Base-by-base conservation (phyloP, 2,888 invertebrate species). In the Pristionchus maxplancki region DNA sequence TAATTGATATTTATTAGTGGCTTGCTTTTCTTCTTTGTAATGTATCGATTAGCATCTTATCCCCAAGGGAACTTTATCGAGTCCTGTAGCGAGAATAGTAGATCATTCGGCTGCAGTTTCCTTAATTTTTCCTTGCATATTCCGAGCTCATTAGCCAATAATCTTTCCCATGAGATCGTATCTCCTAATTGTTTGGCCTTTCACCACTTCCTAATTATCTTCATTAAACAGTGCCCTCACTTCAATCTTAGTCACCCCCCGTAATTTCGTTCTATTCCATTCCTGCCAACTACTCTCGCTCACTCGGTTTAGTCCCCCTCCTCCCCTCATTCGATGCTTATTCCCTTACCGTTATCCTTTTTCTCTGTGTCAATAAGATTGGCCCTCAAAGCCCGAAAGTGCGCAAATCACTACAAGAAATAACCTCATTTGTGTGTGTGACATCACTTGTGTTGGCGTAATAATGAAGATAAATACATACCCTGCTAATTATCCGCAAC, bases 221-320 rank as follows among this genome's bases (percentile, higher is more conserved):
- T 78, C 78, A 44, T 71, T 71, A 17, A 37, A 71, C n/a, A 9
- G 78, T 78, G 78, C 78, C 78, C 78, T 78, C 78, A 78, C 78
- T 78, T 15, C 78, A 78, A 78, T 78, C 78, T 48, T 78, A 78
- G 44, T 78, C 78, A 71, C 78, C 78, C 78, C 78, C 31, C 31
- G 40, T 20, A 20, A 78, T 6, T 48, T 11, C 44, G 13, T 28
- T 78, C 8, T 34, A 34, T 13, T 78, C n/a, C 78, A 78, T 78
- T 78, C 78, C 78, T 78, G 78, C 78, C 78, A 78, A 78, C 17
- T 13, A 44, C 13, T 74, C 78, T 78, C 78, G 44, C 44, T 78
- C 78, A 44, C 78, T 78, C 78, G 78, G 78, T 78, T 78, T 74
- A 40, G 58, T 58, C 44, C 24, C 78, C 78, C 31, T 40, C 71